Base-by-base conservation (phyloP, 2,888 invertebrate genomes). In the Torymus texanus region DNA sequence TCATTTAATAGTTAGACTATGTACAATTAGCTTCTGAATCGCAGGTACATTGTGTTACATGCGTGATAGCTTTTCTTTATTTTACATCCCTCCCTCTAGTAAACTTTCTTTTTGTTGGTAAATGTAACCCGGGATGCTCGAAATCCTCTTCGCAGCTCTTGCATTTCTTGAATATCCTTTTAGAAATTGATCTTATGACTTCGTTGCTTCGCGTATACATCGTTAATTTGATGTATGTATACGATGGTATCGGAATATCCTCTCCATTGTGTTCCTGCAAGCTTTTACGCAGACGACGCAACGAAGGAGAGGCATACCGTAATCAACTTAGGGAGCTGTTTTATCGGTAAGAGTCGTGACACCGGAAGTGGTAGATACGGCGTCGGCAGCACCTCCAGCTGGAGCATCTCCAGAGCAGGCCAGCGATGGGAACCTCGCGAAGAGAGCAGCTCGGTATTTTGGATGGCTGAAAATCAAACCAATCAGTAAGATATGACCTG, bases 341-440 rank as follows among this genome's bases (percentile, higher is more conserved):
- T 94, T 94, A 86, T 95, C 93, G 83, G 91, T 91, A 70, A 93
- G 92, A 66, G 93, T 94, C 74, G 95, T 95, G 75, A 93, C 92
- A 24, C 93, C 94, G 8, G 95, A 95, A 3, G 93, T 94, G 65
- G 93, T 93, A 3, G 95, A 95, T 62, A 92, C 92, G 24, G 92
- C 91, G 83, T 94, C 94, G 41, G 91, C 91, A 83, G 94, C 94
- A 2, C 79, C 85, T 18, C 80, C 83, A 4, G 78, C 82, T 24
- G 92, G 90, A n/a, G 87, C 83, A 18, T 87, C 84, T 41, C 92
- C 89, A 81, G 93, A 92, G 88, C 95, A 95, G 16, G 94, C 92
- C 86, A 95, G 91, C 79, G 94, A 94, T 18, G 96, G 96, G 93
- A 96, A 95, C 88, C 93, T 94, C 91, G 94, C 93, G 90, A 94